Evolutionary conservation across 2,113 vertebrate species (phyloP).

Genomic region (Pluvianellus socialis): DNA sequence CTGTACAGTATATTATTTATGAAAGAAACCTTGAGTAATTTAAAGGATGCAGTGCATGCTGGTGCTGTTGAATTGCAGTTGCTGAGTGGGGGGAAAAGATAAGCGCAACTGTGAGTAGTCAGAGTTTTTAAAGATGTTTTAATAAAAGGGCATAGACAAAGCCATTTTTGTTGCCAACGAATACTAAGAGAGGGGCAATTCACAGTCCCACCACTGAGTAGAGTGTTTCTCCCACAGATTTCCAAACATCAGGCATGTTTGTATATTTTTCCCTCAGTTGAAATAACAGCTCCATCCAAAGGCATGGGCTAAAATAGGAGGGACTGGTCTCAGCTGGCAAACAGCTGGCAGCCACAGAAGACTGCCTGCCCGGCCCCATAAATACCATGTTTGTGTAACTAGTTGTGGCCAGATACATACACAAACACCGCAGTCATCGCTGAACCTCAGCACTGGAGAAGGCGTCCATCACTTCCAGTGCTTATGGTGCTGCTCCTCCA

Average conservation of each 20-base stretch:
- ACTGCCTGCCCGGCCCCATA: neutral
- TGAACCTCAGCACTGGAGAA: neutral
- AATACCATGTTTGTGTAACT: neutral
- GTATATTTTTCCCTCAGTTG: neutral
- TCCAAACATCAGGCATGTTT: neutral
- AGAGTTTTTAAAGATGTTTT: neutral
- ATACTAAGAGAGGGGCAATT: neutral
- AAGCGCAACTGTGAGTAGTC: neutral
- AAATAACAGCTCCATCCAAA: constrained; percentile 34
- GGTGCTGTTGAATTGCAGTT: neutral
- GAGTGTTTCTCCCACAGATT: neutral
- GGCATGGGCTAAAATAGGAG: constrained; percentile 9
- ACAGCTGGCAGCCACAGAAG: neutral
- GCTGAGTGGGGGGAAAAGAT: neutral
- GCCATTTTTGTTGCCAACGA: neutral
- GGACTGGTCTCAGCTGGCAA: neutral
- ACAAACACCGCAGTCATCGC: neutral
- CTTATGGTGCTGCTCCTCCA: neutral
- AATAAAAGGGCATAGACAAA: neutral
- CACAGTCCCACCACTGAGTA: neutral
- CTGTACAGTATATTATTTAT: neutral
- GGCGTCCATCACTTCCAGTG: neutral
- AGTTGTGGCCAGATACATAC: neutral
- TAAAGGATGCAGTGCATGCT: neutral
- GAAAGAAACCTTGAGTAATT: neutral